Percentiles rank a stretch among this genome's conserved stretches.
These are phyloP conservation scores for Lamellibrachia luymesi DNA, from an alignment of 1,140 invertebrate genomes.

Conservation along the genomic window DNA sequence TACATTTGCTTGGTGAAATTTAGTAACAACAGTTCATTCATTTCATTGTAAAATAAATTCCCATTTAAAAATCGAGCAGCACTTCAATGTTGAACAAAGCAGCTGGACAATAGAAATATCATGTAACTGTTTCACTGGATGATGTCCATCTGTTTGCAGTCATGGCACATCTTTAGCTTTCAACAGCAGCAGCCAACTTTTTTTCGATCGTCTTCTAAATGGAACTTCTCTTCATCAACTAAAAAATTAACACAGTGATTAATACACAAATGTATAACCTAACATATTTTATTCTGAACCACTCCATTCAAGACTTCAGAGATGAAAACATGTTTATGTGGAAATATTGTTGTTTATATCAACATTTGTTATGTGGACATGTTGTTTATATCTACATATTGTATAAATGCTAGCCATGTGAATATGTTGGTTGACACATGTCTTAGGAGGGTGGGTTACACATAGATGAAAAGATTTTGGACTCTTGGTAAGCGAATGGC, in stretches of 20 bases:
- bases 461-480: too few relatives aligned
- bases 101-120: not conserved
- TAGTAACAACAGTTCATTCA: not conserved
- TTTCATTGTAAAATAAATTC: not conserved
- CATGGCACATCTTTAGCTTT: not conserved
- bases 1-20: not conserved
- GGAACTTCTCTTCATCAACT: not conserved
- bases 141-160: not conserved
- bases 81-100: not conserved
- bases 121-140: not conserved
- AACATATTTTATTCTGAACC: not conserved
- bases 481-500: too few relatives aligned
- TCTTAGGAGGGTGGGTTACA: too few relatives aligned
- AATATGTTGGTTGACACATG: too few relatives aligned
- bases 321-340: too few relatives aligned
- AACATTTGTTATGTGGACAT: too few relatives aligned
- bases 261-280: not conserved
- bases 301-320: too few relatives aligned
- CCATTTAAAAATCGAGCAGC: not conserved
- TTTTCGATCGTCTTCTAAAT: not conserved
- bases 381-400: too few relatives aligned
- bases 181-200: not conserved
- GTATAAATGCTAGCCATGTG: too few relatives aligned
- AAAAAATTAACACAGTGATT: not conserved
- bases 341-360: too few relatives aligned